A percentile compares a stretch with the other conserved stretches of the same genome.
phyloP scores from a whole-genome alignment of 2,113 vertebrate genomes.

The Crocuta crocuta region DNA sequence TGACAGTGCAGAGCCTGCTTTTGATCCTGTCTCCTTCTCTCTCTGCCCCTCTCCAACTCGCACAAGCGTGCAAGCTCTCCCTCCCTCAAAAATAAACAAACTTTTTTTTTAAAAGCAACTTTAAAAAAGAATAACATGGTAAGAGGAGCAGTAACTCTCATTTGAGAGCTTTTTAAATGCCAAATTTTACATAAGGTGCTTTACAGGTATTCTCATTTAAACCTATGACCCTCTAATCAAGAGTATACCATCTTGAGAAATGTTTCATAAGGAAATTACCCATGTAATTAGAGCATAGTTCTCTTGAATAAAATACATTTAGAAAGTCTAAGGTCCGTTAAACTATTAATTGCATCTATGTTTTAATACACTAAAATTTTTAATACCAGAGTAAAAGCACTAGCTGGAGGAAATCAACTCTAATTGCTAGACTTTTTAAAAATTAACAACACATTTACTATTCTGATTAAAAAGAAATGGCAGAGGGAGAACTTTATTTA shows the following conservation, averaged over 20 bases:
- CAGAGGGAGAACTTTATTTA: not conserved
- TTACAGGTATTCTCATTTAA: not conserved
- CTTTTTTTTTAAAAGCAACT: not conserved
- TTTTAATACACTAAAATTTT: slow-evolving; percentile 31
- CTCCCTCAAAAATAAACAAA: no score
- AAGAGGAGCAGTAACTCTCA: not conserved
- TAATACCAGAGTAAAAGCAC: slow-evolving; percentile 10
- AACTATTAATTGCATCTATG: slow-evolving; percentile 4
- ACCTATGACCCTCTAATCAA: not conserved
- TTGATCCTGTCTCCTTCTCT: no score
- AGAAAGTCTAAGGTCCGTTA: not conserved
- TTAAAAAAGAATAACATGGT: slow-evolving; percentile 7
- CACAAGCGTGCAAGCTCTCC: no score
- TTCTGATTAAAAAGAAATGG: not conserved
- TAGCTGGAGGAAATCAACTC: not conserved
- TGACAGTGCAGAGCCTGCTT: no score
- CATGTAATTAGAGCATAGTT: not conserved
- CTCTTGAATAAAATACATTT: slow-evolving; percentile 24
- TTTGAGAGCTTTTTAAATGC: not conserved
- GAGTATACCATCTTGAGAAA: not conserved
- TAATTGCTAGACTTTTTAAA: not conserved
- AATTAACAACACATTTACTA: not conserved
- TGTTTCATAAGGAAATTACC: slow-evolving; percentile 44
- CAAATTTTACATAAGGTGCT: not conserved
- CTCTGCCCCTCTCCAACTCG: no score